A percentile compares a stretch with the other conserved stretches of the same genome.
phyloP scores from a whole-genome alignment of 2,888 invertebrate genomes.

The Quadriops clusia region DNA sequence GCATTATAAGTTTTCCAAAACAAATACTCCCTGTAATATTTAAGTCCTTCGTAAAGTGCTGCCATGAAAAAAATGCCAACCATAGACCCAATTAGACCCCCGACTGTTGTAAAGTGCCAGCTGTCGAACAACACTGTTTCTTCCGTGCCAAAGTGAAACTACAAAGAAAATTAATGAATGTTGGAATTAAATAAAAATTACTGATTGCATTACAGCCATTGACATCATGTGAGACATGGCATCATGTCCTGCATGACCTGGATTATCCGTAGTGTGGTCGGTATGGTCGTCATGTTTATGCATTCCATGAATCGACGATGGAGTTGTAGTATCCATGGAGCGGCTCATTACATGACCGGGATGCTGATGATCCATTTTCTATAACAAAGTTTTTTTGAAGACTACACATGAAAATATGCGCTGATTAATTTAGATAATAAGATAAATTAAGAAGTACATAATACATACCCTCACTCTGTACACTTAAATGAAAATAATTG shows the following conservation, averaged over 20 bases:
- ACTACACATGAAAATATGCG: background rate
- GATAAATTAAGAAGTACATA: background rate
- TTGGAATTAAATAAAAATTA: constrained; percentile 8
- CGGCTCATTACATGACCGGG: constrained; percentile 2
- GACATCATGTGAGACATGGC: constrained; percentile 10
- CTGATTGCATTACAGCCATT: constrained; percentile 12
- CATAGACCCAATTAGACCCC: constrained; percentile 80
- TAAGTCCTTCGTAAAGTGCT: constrained; percentile 88
- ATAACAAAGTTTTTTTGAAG: constrained; percentile 1
- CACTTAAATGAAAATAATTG: no score
- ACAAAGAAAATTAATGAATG: constrained; percentile 35
- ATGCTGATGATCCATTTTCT: constrained; percentile 10
- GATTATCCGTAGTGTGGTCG: constrained; percentile 20
- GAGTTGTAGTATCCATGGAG: constrained; percentile 7
- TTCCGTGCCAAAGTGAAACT: constrained; percentile 70
- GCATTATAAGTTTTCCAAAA: constrained; percentile 81
- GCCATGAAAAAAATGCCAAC: constrained; percentile 86
- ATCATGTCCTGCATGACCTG: constrained; percentile 16
- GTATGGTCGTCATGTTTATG: constrained; percentile 20
- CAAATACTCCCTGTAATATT: constrained; percentile 74
- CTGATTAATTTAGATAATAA: background rate
- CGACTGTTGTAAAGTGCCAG: constrained; percentile 64
- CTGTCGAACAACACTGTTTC: constrained; percentile 71
- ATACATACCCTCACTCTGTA: background rate
- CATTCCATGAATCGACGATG: constrained; percentile 2